These are phyloP conservation scores for Scaeva pyrastri DNA, from an alignment of 2,888 invertebrate species.

Conservation along the genomic window DNA sequence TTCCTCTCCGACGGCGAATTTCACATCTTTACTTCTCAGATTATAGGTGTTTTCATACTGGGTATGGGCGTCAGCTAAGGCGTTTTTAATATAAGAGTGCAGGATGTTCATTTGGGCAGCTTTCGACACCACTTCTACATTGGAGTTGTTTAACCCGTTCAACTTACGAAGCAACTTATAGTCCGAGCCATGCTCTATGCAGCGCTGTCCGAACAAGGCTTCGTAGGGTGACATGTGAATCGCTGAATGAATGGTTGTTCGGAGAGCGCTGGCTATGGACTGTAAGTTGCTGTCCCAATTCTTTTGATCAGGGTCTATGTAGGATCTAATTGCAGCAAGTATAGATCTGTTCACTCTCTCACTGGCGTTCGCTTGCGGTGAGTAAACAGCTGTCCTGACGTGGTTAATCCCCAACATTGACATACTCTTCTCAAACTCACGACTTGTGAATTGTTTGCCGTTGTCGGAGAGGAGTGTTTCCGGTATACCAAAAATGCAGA, in stretches of 20 bases:
- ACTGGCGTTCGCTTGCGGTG: not conserved
- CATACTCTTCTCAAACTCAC: not conserved
- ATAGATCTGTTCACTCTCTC: not conserved
- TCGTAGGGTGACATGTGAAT: not conserved
- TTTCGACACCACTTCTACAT: not conserved
- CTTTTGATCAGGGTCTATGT: too few species aligned
- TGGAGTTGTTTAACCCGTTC: not conserved
- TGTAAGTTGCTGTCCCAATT: too few species aligned
- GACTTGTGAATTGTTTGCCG: not conserved
- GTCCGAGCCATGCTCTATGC: not conserved
- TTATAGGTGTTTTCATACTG: too few species aligned
- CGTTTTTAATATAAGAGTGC: too few species aligned
- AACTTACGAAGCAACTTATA: not conserved
- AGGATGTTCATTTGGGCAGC: too few species aligned
- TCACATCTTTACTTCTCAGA: too few species aligned
- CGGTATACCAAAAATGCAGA: too few species aligned
- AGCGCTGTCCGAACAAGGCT: not conserved
- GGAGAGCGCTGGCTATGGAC: not conserved
- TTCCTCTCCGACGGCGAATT: too few species aligned
- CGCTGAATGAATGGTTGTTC: not conserved
- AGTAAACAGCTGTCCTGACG: too few species aligned
- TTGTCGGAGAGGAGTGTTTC: too few species aligned
- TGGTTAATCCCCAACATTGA: not conserved
- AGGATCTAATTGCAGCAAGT: not conserved
- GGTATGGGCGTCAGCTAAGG: too few species aligned